phyloP scores from a whole-genome alignment of 1,140 invertebrate genomes.

The Lasioglossum albipes region DNA sequence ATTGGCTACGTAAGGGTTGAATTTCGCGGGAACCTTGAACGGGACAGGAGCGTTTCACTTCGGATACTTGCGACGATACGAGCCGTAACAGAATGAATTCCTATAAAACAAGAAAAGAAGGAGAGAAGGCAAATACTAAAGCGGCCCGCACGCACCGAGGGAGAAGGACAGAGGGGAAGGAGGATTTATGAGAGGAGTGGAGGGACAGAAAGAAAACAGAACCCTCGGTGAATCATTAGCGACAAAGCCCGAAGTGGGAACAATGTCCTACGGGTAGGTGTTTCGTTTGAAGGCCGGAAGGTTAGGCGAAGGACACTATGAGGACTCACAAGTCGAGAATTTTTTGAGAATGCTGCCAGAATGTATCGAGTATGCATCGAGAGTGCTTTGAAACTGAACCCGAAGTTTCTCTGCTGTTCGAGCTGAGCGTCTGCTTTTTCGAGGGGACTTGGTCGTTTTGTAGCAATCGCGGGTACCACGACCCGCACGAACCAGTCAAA shows the following conservation, averaged over 20 bases:
- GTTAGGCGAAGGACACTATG: background rate
- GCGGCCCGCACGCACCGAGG: background rate
- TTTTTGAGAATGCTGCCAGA: background rate
- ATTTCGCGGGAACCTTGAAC: too few relatives aligned
- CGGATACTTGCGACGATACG: conserved; percentile 26
- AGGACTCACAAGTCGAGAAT: conserved; percentile 18
- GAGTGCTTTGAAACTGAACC: conserved; percentile 14
- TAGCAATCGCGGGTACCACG: background rate
- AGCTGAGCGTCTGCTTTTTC: background rate
- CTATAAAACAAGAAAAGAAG: conserved; percentile 41
- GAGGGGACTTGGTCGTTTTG: background rate
- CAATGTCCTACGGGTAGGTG: conserved; percentile 37
- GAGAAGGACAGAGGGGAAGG: background rate
- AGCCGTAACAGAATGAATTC: conserved; percentile 26
- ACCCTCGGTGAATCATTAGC: conserved; percentile 49
- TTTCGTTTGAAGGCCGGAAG: background rate
- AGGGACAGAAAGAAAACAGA: conserved; percentile 18
- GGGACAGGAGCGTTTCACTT: conserved; percentile 2
- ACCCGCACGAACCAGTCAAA: background rate
- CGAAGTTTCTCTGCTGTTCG: conserved; percentile 42
- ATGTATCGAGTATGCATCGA: too few relatives aligned
- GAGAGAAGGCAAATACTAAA: conserved; percentile 44
- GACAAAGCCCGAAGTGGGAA: conserved; percentile 49
- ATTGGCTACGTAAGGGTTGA: too few relatives aligned
- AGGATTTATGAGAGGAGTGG: too few relatives aligned